Percentiles rank a stretch among this genome's conserved stretches.
These are phyloP conservation scores for Hyles euphorbiae DNA, from an alignment of 1,140 invertebrate genomes.

Conservation along the genomic window DNA sequence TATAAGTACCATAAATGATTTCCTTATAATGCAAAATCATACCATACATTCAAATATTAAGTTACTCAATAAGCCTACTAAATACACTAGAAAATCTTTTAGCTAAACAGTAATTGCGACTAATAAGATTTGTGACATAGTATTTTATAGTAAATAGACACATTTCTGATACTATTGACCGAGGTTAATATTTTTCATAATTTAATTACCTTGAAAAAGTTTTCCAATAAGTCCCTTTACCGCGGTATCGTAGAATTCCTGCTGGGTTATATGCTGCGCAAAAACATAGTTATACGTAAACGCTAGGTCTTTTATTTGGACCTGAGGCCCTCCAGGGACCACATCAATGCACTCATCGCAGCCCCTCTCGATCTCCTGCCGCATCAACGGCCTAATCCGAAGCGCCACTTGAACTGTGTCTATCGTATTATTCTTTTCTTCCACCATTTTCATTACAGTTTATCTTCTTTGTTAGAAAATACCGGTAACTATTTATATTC, in stretches of 20 bases:
- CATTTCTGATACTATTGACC: no score
- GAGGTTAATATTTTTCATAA: no score
- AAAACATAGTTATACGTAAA: conserved; percentile 96
- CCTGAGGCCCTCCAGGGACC: conserved; percentile 79
- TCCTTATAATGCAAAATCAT: no score
- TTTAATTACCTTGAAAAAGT: conserved; percentile 84
- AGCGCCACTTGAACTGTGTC: conserved; percentile 84
- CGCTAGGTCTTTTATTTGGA: conserved; percentile 84
- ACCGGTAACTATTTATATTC: no score
- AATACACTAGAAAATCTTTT: no score
- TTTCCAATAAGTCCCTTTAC: conserved; percentile 85
- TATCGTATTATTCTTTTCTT: conserved; percentile 51
- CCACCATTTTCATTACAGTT: conserved; percentile 37
- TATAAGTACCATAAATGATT: no score
- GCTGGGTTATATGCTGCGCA: conserved; percentile 80
- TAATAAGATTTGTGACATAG: no score
- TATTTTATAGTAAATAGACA: no score
- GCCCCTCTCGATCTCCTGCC: conserved; percentile 81
- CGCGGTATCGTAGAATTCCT: conserved; percentile 85
- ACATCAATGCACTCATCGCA: conserved; percentile 81
- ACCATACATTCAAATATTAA: no score
- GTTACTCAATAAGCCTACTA: no score
- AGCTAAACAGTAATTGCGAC: no score
- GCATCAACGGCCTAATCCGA: conserved; percentile 86
- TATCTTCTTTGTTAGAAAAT: conserved; percentile 3